Evolutionary conservation across 2,888 invertebrate genomes (phyloP).

Genomic region (Anthophora plumipes): DNA sequence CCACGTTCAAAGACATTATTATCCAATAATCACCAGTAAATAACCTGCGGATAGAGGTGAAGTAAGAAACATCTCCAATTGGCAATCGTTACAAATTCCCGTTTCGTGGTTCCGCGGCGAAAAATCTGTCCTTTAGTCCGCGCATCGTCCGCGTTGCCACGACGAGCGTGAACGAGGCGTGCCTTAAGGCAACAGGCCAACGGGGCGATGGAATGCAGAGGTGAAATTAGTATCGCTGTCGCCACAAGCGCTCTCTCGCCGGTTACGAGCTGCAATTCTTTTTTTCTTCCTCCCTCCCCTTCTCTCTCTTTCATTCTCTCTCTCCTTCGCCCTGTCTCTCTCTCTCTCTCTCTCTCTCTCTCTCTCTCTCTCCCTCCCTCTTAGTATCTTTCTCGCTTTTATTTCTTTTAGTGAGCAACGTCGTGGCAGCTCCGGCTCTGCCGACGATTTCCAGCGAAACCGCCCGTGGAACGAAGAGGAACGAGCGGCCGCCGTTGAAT

Average conservation of each 20-base stretch:
- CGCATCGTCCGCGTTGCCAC: slow-evolving; percentile 11
- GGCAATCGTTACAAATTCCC: slow-evolving; percentile 24
- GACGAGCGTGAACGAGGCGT: slow-evolving; percentile 56
- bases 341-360: background rate
- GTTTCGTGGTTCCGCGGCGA: slow-evolving; percentile 36
- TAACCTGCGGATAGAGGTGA: background rate
- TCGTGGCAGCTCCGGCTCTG: slow-evolving; percentile 17
- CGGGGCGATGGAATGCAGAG: slow-evolving; percentile 71
- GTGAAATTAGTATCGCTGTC: slow-evolving; percentile 75
- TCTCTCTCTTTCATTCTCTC: no score
- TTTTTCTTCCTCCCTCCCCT: slow-evolving; percentile 26
- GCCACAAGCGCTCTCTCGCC: slow-evolving; percentile 63
- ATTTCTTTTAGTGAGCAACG: slow-evolving; percentile 39
- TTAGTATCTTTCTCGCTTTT: slow-evolving; percentile 13
- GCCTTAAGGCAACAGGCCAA: slow-evolving; percentile 59
- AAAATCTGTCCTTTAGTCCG: slow-evolving; percentile 33
- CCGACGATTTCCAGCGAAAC: slow-evolving; percentile 54
- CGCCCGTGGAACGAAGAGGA: slow-evolving; percentile 42
- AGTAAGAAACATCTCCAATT: background rate
- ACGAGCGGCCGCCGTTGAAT: slow-evolving; percentile 44
- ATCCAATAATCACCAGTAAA: background rate
- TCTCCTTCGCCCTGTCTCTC: background rate
- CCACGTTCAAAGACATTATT: background rate
- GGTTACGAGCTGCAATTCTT: slow-evolving; percentile 58
- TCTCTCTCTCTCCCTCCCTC: background rate